Percentiles rank a stretch among this genome's conserved stretches.
These are phyloP conservation scores for Telmatherina bonti DNA, from an alignment of 2,797 vertebrate species.

Conservation along the genomic window DNA sequence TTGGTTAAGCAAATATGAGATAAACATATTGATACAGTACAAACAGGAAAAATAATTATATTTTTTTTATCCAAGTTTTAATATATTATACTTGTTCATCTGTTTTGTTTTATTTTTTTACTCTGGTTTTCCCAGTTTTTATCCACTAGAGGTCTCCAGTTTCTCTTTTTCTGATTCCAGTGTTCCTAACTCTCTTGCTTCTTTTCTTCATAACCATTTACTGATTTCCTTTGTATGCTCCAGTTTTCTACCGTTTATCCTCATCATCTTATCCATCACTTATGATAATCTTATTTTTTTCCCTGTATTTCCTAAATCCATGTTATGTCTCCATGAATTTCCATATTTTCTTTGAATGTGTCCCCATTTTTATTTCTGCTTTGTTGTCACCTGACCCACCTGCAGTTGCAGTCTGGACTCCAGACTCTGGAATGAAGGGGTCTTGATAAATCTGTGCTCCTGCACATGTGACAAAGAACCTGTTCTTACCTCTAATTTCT, in stretches of 20 bases:
- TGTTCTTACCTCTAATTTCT: background rate
- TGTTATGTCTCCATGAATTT: too few relatives aligned
- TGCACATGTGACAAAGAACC: too few relatives aligned
- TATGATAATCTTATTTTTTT: too few relatives aligned
- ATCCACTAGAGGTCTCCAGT: background rate
- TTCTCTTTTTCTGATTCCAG: background rate
- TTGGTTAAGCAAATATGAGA: too few relatives aligned
- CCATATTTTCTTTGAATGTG: background rate
- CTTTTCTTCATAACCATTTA: background rate
- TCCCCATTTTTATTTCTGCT: background rate
- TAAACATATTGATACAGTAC: background rate
- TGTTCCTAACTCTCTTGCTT: background rate
- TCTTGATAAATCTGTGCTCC: background rate
- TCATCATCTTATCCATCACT: background rate
- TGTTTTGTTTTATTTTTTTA: background rate
- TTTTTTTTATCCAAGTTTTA: background rate
- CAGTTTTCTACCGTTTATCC: background rate
- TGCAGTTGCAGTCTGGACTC: background rate
- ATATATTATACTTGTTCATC: background rate
- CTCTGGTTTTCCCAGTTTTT: background rate
- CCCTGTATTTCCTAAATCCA: too few relatives aligned
- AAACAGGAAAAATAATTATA: background rate
- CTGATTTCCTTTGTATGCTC: background rate
- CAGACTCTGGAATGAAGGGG: too few relatives aligned
- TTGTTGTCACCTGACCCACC: background rate